Evolutionary conservation across 2,888 invertebrate species (phyloP), one percentile per base, ranked within the genome.

Genomic region (Parapristionchus giblindavisi): DNA sequence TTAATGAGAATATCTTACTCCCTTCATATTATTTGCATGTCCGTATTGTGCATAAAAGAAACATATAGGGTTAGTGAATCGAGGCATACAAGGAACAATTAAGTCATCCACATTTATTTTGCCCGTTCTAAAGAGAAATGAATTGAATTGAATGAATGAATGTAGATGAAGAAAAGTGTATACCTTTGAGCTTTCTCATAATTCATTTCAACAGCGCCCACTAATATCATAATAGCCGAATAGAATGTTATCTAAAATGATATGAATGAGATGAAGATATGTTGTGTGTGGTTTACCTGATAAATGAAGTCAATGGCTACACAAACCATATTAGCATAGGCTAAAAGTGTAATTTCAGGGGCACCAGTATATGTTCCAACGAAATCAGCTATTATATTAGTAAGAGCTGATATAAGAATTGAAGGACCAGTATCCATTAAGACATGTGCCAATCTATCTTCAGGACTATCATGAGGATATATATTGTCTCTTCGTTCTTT

Each of bases 401-500:
- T 85, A 40, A 84, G 76, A 17, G 85, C 85, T 8, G 85, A 86
- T 54, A 86, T 86, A 43, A 85, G 77, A 54, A 86, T 86, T 1
- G 86, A 84, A 6, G 86, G 86, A n/a, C 85, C 86, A 2, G 83
- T 83, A 56, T 86, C 86, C 8, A 81, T 78, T 21, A 86, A 77
- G 2, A 86, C 81, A 72, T 81, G 78, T 17, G 83, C 77, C 3
- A 85, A 71, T 24, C 84, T 75, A 36, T 77, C 73, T 11, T 77
- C 85, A 0, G 81, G 80, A 11, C 79, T 79, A 75, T 85, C 85
- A 27, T 80, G 71, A 29, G 75, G 71, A 1, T 70, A 63, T 14
- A 81, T 80, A 43, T 79, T 77, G 4, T 75, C 54, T 38, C 83
- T 66, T 40, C 82, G 75, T 43, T 80, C 76, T 34, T 79, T 80